Conservation (phyloP, 2,113 vertebrate species). For the Cheirogaleus medius region DNA sequence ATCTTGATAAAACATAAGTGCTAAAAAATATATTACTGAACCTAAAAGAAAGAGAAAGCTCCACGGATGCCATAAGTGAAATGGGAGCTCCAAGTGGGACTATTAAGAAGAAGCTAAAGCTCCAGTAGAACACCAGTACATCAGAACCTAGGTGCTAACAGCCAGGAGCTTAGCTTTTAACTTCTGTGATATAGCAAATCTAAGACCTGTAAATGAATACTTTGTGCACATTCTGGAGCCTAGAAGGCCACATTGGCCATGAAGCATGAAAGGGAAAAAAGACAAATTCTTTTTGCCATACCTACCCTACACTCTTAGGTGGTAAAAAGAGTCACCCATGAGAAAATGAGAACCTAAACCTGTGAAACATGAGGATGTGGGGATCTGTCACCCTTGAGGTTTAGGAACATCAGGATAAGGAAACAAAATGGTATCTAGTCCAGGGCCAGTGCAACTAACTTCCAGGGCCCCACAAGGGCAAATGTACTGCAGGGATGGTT, state of each 20-base stretch:
- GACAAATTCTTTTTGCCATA: not conserved
- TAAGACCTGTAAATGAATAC: not conserved
- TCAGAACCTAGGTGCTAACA: not conserved
- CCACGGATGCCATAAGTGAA: not conserved
- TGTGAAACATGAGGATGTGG: not conserved
- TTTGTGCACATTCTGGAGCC: not conserved
- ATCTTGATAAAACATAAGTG: not conserved
- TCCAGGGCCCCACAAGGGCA: not conserved
- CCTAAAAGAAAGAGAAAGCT: not conserved
- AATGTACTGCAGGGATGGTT: not conserved
- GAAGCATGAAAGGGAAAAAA: not conserved
- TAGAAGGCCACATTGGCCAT: not conserved
- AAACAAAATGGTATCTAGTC: not conserved
- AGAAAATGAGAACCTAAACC: not conserved
- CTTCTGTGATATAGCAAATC: not conserved
- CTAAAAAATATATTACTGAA: not conserved
- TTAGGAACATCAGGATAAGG: not conserved
- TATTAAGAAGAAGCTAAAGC: not conserved
- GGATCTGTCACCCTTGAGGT: not conserved
- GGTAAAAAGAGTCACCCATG: not conserved
- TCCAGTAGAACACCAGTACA: not conserved
- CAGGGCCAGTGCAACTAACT: not conserved
- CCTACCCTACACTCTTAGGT: not conserved
- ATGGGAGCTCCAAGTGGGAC: not conserved
- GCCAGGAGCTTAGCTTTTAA: not conserved